Evolutionary conservation across 2,888 invertebrate genomes (phyloP).

Genomic region (Tanytarsus gracilentus): DNA sequence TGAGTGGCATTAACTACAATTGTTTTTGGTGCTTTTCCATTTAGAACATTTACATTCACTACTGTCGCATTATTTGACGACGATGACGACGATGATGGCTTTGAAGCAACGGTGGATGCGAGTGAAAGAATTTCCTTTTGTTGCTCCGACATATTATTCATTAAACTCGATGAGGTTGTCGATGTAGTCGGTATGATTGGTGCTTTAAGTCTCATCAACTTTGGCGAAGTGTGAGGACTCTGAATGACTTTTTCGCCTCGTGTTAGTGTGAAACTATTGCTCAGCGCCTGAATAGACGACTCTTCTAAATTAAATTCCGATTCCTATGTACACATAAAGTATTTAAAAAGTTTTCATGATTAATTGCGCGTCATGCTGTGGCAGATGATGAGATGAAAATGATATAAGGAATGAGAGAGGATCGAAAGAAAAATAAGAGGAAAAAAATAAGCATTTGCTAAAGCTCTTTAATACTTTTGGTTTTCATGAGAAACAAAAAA

Average conservation of each 20-base stretch:
- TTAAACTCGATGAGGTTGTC: conserved; percentile 33
- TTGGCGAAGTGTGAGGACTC: conserved; percentile 52
- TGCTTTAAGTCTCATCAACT: conserved; percentile 45
- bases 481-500: background rate
- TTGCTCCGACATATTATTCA: conserved; percentile 6
- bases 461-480: background rate
- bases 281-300: conserved; percentile 51
- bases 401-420: conserved; percentile 14
- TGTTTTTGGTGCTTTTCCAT: background rate
- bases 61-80: conserved; percentile 9
- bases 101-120: too few relatives aligned
- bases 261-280: conserved; percentile 39
- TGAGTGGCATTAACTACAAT: background rate
- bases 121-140: conserved; percentile 10
- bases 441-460: background rate
- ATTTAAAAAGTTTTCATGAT: background rate
- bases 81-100: conserved; percentile 20
- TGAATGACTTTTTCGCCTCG: conserved; percentile 41
- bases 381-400: background rate
- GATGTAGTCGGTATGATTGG: conserved; percentile 40
- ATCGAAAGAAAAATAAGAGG: background rate
- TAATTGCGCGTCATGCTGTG: background rate
- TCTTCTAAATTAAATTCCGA: conserved; percentile 58
- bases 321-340: conserved; percentile 42
- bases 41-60: background rate